Percentiles rank a stretch among this genome's conserved stretches.
These are phyloP conservation scores for Notolepis coatsorum DNA, from an alignment of 2,797 vertebrate genomes.

Conservation along the genomic window DNA sequence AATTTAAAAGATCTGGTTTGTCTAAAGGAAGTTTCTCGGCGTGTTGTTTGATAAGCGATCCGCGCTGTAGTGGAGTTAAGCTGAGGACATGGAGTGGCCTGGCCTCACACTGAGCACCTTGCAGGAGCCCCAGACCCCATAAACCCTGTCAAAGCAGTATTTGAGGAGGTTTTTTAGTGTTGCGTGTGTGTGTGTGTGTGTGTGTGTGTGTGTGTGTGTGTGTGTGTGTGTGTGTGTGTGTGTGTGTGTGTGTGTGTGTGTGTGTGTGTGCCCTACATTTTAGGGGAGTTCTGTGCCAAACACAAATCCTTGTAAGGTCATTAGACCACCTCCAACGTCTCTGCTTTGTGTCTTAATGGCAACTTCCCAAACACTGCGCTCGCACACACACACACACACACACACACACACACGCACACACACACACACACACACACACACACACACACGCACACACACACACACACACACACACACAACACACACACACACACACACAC, in stretches of 20 bases:
- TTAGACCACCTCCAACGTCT: conserved; percentile 69
- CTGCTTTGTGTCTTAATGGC: conserved; percentile 80
- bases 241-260: background rate
- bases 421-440: conserved; percentile 35
- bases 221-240: conserved; percentile 23
- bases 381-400: conserved; percentile 64
- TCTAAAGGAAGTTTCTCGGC: no score
- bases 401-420: conserved; percentile 59
- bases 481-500: background rate
- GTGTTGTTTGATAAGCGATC: background rate
- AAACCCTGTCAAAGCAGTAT: conserved; percentile 67
- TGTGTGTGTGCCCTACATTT: conserved; percentile 51
- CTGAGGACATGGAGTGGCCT: conserved; percentile 57
- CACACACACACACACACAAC: conserved; percentile 1
- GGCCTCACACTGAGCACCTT: conserved; percentile 53
- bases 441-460: conserved; percentile 15
- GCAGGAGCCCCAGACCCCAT: conserved; percentile 54
- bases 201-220: conserved; percentile 23
- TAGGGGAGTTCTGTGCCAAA: conserved; percentile 71
- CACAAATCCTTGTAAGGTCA: conserved; percentile 81
- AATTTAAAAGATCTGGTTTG: no score
- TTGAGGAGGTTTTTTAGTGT: conserved; percentile 23
- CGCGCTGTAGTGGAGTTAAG: conserved; percentile 36
- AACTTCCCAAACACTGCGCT: conserved; percentile 78
- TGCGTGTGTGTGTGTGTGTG: conserved; percentile 19